Evolutionary conservation across 2,888 invertebrate genomes (phyloP).

Genomic region (Drosophila antonietae): DNA sequence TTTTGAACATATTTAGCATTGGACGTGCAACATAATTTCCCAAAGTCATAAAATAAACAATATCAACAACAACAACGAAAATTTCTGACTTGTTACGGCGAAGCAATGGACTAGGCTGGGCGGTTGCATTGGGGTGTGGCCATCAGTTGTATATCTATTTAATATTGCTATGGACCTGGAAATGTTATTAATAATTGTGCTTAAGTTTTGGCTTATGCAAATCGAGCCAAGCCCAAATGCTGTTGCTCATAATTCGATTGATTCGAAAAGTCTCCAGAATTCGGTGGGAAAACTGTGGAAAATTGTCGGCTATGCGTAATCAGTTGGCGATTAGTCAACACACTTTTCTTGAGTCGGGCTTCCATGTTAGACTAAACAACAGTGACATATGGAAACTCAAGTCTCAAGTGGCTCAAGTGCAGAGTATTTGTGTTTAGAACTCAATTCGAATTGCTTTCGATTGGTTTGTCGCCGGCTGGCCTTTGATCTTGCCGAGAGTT

Average conservation of each 20-base stretch:
- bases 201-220: constrained; percentile 49
- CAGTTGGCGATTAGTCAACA: constrained; percentile 33
- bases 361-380: constrained; percentile 46
- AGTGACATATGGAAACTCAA: constrained; percentile 55
- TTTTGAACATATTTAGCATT: constrained; percentile 73
- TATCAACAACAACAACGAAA: constrained; percentile 18
- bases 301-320: constrained; percentile 33
- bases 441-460: constrained; percentile 12
- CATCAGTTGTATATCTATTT: constrained; percentile 16
- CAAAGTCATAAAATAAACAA: constrained; percentile 58
- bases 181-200: constrained; percentile 48
- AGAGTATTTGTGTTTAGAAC: constrained; percentile 9
- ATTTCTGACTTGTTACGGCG: constrained; percentile 33
- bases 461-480: constrained; percentile 56
- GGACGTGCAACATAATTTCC: constrained; percentile 73
- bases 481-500: constrained; percentile 63
- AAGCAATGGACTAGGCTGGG: neutral
- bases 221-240: constrained; percentile 48
- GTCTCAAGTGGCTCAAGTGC: constrained; percentile 52
- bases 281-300: constrained; percentile 46
- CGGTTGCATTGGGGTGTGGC: constrained; percentile 55
- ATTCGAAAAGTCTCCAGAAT: constrained; percentile 5
- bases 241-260: constrained; percentile 45
- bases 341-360: neutral
- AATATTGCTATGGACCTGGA: constrained; percentile 46